Evolutionary conservation across 1,140 invertebrate genomes (phyloP), one percentile per base, ranked within the genome.

Genomic region (Magallana ariakensis): DNA sequence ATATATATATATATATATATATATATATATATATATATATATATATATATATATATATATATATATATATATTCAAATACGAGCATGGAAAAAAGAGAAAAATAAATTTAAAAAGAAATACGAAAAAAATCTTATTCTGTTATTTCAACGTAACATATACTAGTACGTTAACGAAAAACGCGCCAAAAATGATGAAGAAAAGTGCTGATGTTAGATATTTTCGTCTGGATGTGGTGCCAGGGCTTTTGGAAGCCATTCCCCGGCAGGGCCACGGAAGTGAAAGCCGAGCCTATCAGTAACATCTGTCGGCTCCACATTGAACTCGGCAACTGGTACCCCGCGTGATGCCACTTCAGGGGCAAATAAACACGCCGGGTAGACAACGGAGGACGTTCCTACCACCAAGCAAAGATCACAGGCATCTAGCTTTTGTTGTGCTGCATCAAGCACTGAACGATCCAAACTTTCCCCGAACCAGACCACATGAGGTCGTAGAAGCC

Each of bases 291-390:
- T 93, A 33, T 95, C 91, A 8, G 97, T 97, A 22, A 96, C 96
- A 46, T 96, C 96, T 54, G 97, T 98, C 10, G 95, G 92, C 95
- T 98, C 97, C 87, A 98, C 95, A 92, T 98, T 98, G 92, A 98
- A 98, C 95, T 98, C 98, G 1, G 97, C 97, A 9, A 98, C 97
- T 46, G 97, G 96, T 26, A 97, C 96, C 9, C 97, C 97, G 89
- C 97, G 95, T 19, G 95, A 94, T 22, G 97, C 97, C 0, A 97
- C 97, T 80, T 96, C 94, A 0, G 97, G 97, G 7, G 97, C 97
- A 96, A 97, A 98, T 96, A 97, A 97, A n/a, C 97, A 97, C 91
- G 97, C 97, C 16, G 98, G 98, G 94, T 98, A 98, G 3, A 98
- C 97, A 11, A 98, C 96, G 1, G 97, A 98, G 26, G 97, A 98